These are phyloP conservation scores for Peromyscus californicus DNA, from an alignment of 2,113 vertebrate genomes.

Conservation along the genomic window DNA sequence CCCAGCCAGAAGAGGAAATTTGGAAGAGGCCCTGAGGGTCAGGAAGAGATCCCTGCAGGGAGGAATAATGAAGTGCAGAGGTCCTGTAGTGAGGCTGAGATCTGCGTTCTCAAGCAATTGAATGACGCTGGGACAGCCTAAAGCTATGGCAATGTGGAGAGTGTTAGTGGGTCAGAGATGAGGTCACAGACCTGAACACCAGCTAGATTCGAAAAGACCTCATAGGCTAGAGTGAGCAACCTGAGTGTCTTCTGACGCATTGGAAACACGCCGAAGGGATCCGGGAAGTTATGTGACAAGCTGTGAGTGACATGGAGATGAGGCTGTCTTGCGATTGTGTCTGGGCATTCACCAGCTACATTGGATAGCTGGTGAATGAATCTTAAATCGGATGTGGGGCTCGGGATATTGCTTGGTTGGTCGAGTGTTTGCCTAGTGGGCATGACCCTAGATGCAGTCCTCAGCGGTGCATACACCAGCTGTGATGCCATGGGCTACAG, in stretches of 20 bases:
- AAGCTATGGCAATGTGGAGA: background rate
- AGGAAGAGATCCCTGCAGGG: background rate
- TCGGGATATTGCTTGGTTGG: background rate
- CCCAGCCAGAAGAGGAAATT: background rate
- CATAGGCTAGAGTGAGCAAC: background rate
- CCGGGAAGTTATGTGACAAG: background rate
- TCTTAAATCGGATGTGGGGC: background rate
- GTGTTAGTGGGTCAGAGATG: conserved; percentile 19
- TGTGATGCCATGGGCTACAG: accelerated
- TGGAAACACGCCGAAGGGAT: background rate
- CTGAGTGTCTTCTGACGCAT: background rate
- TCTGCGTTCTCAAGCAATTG: background rate
- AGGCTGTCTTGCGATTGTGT: background rate
- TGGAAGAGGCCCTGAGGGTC: background rate
- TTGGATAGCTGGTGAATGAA: background rate
- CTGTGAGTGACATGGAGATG: background rate
- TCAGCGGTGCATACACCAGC: too few relatives aligned
- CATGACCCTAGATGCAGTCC: too few relatives aligned
- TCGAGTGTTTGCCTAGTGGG: too few relatives aligned
- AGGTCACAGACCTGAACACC: conserved; percentile 34
- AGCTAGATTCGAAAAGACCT: background rate
- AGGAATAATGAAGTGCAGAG: background rate
- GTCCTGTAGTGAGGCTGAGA: background rate
- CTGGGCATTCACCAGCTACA: accelerated
- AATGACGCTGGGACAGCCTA: background rate